Conservation (phyloP, 1,140 invertebrate species). For the Zaprionus taronus region DNA sequence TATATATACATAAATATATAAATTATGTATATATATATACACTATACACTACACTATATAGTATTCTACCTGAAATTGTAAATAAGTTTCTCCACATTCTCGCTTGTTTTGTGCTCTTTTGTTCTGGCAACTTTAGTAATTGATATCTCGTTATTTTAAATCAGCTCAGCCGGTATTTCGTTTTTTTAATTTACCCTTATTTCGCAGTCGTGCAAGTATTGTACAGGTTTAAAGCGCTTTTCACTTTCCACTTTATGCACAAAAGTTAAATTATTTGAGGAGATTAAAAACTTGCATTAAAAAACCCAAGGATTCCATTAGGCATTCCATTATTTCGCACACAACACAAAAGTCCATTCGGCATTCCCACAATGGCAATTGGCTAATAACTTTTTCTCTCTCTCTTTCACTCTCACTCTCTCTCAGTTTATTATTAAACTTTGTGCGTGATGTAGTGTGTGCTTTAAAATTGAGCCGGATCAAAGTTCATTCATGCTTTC, state of each 20-base stretch:
- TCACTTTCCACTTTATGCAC: neutral
- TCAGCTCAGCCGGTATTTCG: too few species aligned
- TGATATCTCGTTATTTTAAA: too few species aligned
- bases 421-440: neutral
- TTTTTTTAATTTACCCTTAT: neutral
- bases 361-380: neutral
- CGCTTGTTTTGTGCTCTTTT: too few species aligned
- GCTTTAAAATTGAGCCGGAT: neutral
- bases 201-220: neutral
- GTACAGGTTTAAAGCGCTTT: neutral
- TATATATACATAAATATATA: too few species aligned
- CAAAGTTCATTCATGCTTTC: constrained; percentile 10
- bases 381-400: neutral
- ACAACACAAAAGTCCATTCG: neutral
- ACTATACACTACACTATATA: too few species aligned
- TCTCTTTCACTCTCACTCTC: neutral
- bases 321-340: constrained; percentile 3
- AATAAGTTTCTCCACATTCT: too few species aligned
- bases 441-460: neutral
- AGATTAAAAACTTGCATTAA: neutral
- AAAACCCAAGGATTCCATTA: neutral
- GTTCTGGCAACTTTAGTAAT: too few species aligned
- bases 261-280: neutral
- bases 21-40: too few species aligned
- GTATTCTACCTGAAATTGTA: too few species aligned